Conservation (phyloP, 1,140 invertebrate genomes). For the Microplitis demolitor region DNA sequence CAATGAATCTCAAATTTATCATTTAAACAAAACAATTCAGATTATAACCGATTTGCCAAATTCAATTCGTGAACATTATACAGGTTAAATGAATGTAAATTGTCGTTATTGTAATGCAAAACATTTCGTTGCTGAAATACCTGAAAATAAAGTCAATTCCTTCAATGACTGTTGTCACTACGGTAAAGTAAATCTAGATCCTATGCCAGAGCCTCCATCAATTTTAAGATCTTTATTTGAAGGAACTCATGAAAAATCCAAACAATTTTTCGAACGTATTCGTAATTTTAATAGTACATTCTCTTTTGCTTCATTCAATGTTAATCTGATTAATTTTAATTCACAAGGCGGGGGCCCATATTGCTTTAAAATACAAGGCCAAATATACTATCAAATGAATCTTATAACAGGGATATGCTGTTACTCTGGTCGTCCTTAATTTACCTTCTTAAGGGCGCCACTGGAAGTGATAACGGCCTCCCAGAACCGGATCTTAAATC, state of each 20-base stretch:
- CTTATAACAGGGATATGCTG: too few species aligned
- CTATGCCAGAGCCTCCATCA: neutral
- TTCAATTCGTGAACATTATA: neutral
- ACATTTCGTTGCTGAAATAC: constrained; percentile 18
- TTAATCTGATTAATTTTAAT: constrained; percentile 13
- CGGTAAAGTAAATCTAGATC: constrained; percentile 1
- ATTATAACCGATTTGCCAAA: too few species aligned
- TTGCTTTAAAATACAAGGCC: neutral
- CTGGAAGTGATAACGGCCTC: too few species aligned
- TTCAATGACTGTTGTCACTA: constrained; percentile 17
- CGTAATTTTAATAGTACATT: constrained; percentile 4
- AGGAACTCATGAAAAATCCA: constrained; percentile 5
- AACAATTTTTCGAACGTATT: constrained; percentile 15
- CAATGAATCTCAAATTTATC: too few species aligned
- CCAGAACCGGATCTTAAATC: too few species aligned
- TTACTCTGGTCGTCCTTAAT: too few species aligned
- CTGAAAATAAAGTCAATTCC: neutral
- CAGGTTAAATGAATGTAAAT: neutral
- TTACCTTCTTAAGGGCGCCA: too few species aligned
- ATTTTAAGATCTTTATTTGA: constrained; percentile 7
- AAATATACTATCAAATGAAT: constrained; percentile 8
- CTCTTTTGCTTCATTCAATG: constrained; percentile 21
- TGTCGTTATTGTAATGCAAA: neutral
- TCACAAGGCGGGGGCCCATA: neutral
- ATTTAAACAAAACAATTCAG: too few species aligned